Base-by-base conservation (phyloP, 2,888 invertebrate genomes). In the Bugulina stolonifera region DNA sequence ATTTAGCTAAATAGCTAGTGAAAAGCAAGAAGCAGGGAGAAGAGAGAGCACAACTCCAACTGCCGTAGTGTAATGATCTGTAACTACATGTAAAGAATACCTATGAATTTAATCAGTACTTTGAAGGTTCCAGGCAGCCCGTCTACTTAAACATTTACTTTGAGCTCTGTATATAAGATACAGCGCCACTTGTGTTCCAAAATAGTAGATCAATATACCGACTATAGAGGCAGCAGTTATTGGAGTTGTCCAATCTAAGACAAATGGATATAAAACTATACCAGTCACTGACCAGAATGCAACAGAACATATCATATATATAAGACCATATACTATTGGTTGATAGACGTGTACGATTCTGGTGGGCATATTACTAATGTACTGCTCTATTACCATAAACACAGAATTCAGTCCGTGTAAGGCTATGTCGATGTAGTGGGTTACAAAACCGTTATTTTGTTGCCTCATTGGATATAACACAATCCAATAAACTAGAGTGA, bases 221-320 rank as follows among this genome's bases (percentile, higher is more conserved):
- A 32, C 10, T 25, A 64, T 14, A 34, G 64, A 64, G 10, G 29
- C 64, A 32, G 64, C 27, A 18, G 64, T 64, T 29, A 64, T 64
- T 3, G 64, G 79, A 3, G 78, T 69, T 69, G 77, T 77, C 80
- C 81, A 82, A 73, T 82, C 81, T 52, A 82, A 69, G 5, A 82
- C 77, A 3, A 74, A 72, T 1, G 79, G 79, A 74, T 83, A 83
- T 57, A 83, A 75, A 1, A 81, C 78, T 57, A 76, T 72, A 18
- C 35, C 74, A 69, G 80, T 79, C 18, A 75, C 75, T 0, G 77
- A 76, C 78, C 80, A 83, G 73, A 79, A 81, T 27, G 81, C 75
- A 18, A 76, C 73, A 55, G 78, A 79, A 74, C 82, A 82, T 1
- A 79, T 43, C 0, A 78, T 32, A 73, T 83, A 83, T 2, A 78